Percentiles rank a stretch among this genome's conserved stretches.
Evolutionary conservation across 2,113 vertebrate species (phyloP).

Genomic region (Periophthalmus modestus): DNA sequence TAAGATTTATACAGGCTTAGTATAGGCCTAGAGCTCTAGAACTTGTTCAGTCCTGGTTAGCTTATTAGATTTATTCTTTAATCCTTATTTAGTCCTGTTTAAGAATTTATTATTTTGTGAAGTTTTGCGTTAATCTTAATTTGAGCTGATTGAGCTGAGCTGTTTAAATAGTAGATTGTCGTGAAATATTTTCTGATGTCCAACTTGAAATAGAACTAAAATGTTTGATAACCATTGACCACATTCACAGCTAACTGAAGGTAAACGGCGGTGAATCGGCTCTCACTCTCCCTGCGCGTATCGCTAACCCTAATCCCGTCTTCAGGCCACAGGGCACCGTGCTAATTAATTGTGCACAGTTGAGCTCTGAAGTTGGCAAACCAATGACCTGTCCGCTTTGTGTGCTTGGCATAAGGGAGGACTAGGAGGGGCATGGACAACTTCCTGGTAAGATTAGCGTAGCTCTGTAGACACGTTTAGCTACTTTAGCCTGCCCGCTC

Average conservation of each 20-base stretch:
- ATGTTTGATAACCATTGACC: neutral
- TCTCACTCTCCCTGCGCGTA: neutral
- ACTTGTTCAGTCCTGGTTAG: too few species aligned
- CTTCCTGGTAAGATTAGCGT: conserved; percentile 62
- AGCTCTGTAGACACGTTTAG: conserved; percentile 29
- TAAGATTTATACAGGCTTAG: too few species aligned
- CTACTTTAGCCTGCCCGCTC: conserved; percentile 40
- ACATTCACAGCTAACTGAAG: conserved; percentile 44
- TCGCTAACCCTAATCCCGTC: conserved; percentile 47
- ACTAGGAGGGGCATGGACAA: conserved; percentile 54
- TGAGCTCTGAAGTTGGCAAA: conserved; percentile 18
- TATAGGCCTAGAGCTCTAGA: too few species aligned
- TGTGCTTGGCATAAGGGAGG: conserved; percentile 39
- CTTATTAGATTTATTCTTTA: too few species aligned
- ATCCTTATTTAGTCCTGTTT: too few species aligned
- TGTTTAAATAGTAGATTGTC: too few species aligned
- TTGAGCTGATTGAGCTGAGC: too few species aligned
- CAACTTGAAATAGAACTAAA: too few species aligned
- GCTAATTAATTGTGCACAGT: conserved; percentile 39
- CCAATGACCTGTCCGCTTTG: conserved; percentile 26
- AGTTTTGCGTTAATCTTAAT: too few species aligned
- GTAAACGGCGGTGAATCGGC: conserved; percentile 24
- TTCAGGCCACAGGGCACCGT: conserved; percentile 20
- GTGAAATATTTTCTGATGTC: too few species aligned
- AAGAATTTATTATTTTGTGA: too few species aligned